Conservation (phyloP, 2,888 invertebrate genomes). For the Pecten maximus region DNA sequence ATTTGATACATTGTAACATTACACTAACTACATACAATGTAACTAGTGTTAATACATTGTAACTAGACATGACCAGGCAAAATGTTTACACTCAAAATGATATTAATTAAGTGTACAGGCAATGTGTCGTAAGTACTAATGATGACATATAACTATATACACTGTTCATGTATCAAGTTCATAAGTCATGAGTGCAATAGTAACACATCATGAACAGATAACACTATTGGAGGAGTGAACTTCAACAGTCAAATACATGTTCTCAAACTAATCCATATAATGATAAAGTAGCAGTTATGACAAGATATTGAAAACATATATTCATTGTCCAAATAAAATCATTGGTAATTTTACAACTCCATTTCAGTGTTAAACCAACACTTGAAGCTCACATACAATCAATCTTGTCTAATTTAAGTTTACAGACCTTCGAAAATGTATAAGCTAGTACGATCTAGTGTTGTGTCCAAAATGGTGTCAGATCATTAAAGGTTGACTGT, state of each 20-base stretch:
- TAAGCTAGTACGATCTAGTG: too few relatives aligned
- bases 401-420: not conserved
- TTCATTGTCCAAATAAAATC: not conserved
- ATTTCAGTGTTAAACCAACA: not conserved
- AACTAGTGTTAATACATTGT: not conserved
- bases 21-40: too few relatives aligned
- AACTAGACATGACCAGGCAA: not conserved
- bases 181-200: not conserved
- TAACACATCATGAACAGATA: not conserved
- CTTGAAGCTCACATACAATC: not conserved
- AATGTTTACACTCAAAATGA: not conserved
- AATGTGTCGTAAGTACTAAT: not conserved
- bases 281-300: not conserved
- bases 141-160: not conserved
- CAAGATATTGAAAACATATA: not conserved
- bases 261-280: not conserved
- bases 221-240: not conserved
- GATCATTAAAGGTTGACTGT: too few relatives aligned
- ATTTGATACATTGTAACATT: too few relatives aligned
- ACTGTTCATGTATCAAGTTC: not conserved
- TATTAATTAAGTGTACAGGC: not conserved
- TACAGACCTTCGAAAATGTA: not conserved
- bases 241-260: not conserved
- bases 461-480: too few relatives aligned
- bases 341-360: too few relatives aligned